A percentile compares a stretch with the other conserved stretches of the same genome.
phyloP scores from a whole-genome alignment of 2,888 invertebrate genomes.

The Amphipoea oculea region DNA sequence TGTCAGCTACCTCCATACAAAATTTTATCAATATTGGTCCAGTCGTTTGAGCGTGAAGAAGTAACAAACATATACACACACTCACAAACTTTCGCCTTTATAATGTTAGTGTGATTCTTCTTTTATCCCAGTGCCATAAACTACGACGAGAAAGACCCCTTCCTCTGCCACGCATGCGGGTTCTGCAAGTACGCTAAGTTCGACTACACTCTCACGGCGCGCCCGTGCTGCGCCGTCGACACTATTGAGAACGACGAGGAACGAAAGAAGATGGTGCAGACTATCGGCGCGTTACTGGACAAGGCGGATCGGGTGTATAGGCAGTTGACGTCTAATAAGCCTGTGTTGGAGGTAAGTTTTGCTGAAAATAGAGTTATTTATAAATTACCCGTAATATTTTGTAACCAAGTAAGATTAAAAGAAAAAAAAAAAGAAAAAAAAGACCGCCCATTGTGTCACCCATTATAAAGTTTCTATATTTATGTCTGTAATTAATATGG shows the following conservation, averaged over 20 bases:
- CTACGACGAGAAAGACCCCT: constrained; percentile 99
- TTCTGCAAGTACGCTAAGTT: constrained; percentile 99
- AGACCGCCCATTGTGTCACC: no score
- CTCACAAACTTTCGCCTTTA: no score
- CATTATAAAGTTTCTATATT: no score
- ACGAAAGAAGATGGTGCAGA: constrained; percentile 97
- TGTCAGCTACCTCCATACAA: no score
- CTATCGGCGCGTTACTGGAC: constrained; percentile 97
- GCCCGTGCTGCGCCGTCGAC: constrained; percentile 98
- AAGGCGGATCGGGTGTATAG: constrained; percentile 98
- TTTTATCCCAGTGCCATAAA: constrained; percentile 95
- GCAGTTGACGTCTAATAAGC: constrained; percentile 97
- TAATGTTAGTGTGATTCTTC: no score
- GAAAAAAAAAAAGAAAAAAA: no score
- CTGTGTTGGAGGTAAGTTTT: constrained; percentile 94
- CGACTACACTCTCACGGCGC: constrained; percentile 97
- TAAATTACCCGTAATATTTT: no score
- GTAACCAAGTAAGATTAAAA: no score
- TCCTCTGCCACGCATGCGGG: constrained; percentile 99
- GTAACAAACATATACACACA: no score
- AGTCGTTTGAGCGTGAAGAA: no score
- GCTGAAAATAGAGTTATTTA: not conserved
- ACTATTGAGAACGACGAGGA: constrained; percentile 99
- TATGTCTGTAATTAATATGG: no score
- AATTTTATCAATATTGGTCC: no score